phyloP scores from a whole-genome alignment of 2,113 vertebrate species.

The Scolopax mira region DNA sequence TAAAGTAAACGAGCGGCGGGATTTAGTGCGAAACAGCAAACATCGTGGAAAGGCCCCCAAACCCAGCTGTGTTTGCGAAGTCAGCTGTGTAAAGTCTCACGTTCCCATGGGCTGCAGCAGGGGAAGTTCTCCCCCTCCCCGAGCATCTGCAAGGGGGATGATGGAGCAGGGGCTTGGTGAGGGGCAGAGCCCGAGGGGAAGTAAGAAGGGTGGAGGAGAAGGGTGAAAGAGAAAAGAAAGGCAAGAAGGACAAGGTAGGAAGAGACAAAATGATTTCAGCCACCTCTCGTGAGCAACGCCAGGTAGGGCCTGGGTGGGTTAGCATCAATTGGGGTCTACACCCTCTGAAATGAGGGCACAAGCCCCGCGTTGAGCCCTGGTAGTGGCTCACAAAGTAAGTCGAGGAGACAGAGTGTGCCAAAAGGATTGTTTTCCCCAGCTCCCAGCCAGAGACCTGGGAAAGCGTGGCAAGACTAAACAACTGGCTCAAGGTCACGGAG shows the following conservation, averaged over 20 bases:
- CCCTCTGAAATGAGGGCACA: neutral
- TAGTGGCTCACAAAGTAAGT: neutral
- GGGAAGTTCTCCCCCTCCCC: neutral
- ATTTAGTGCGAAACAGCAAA: slow-evolving; percentile 38
- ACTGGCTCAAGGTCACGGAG: neutral
- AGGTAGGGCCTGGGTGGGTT: neutral
- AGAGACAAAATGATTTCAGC: neutral
- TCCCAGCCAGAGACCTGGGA: neutral
- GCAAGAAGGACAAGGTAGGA: neutral
- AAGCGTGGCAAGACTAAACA: neutral
- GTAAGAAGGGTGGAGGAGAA: neutral
- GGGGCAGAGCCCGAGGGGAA: neutral
- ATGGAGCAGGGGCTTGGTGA: fast-evolving
- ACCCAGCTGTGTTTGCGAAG: slow-evolving; percentile 52
- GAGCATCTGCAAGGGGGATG: neutral
- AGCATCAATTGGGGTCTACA: neutral
- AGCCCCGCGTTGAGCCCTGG: neutral
- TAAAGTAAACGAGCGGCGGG: slow-evolving; percentile 24
- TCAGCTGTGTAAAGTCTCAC: slow-evolving; percentile 43
- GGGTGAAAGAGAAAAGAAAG: neutral
- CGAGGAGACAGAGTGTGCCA: neutral
- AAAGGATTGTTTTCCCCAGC: neutral
- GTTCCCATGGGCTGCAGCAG: slow-evolving; percentile 11
- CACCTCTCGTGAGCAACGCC: fast-evolving
- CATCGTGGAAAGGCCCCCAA: slow-evolving; percentile 8